Conservation (phyloP, 2,888 invertebrate species). For the Diarsia rubi region DNA sequence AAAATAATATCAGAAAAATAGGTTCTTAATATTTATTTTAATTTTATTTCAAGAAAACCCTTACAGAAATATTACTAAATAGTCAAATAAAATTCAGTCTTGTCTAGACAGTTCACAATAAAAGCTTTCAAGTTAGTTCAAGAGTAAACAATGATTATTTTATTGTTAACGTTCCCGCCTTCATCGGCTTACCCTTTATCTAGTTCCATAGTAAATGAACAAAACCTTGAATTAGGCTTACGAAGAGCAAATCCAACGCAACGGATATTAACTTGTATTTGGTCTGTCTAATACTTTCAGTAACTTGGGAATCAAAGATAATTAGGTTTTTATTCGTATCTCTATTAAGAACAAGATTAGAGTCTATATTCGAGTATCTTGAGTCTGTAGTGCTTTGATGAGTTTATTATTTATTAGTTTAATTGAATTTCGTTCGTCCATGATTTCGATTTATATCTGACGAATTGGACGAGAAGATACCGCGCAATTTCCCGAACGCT, state of each 20-base stretch:
- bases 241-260: slow-evolving; percentile 6
- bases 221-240: slow-evolving; percentile 9
- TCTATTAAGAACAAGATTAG: background rate
- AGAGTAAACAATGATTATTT: slow-evolving; percentile 13
- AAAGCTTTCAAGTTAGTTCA: background rate
- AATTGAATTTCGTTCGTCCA: background rate
- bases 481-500: no score
- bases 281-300: background rate
- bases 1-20: no score
- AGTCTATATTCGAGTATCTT: background rate
- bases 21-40: no score
- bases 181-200: slow-evolving; percentile 20
- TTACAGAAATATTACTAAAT: background rate
- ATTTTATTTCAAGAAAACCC: background rate
- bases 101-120: background rate
- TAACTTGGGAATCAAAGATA: slow-evolving; percentile 27
- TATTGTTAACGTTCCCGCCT: slow-evolving; percentile 1
- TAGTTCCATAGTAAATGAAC: slow-evolving; percentile 7
- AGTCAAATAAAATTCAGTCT: background rate
- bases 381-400: background rate
- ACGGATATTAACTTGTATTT: slow-evolving; percentile 5
- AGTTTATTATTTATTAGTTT: background rate
- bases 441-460: background rate
- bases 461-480: no score
- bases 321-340: slow-evolving; percentile 3